Base-by-base conservation (phyloP, 2,113 vertebrate species). In the Xenotilapia leptura region DNA sequence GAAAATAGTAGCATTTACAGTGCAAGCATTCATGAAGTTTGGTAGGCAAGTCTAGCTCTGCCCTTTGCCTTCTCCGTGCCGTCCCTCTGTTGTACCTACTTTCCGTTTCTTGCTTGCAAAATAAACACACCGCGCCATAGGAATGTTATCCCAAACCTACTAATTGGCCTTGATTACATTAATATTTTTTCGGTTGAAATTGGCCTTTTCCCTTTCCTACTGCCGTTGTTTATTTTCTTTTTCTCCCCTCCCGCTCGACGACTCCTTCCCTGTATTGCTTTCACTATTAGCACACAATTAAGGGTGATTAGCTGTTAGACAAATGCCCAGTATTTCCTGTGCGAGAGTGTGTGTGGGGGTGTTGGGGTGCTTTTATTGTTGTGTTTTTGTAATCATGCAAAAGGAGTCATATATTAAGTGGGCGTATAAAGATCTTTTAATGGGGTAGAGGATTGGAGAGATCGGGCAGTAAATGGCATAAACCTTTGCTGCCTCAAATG, bases 141-240 rank as follows among this genome's bases (percentile, higher is more conserved):
- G 95, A 96, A 96, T 96, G 95, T 95, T 95, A 91, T 95, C 95
- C 93, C 79, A 91, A 94, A 94, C 91, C 81, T 81, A 91, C 95
- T 96, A 94, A 97, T 97, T 96, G 92, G 86, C 89, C 93, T 82
- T 95, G 94, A 96, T 96, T 96, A 82, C 95, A 96, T 96, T 96
- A 93, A 96, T 96, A 96, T 96, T 96, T 96, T 95, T 94, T 87
- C 6, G 58, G 90, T 90, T 90, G 75, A 96, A 97, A 96, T 96
- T 94, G 95, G 86, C 92, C 94, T 90, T 95, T 96, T 96, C 96
- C 96, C 81, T 94, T 96, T 96, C 95, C 95, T 95, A 94, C 96
- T 92, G 92, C 94, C 4, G 33, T 82, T 95, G 95, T 96, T 95
- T 95, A 91, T 95, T 95, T 95, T 94, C 90, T 53, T 91, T 84